Conservation (phyloP, 2,113 vertebrate species). For the Zingel zingel region DNA sequence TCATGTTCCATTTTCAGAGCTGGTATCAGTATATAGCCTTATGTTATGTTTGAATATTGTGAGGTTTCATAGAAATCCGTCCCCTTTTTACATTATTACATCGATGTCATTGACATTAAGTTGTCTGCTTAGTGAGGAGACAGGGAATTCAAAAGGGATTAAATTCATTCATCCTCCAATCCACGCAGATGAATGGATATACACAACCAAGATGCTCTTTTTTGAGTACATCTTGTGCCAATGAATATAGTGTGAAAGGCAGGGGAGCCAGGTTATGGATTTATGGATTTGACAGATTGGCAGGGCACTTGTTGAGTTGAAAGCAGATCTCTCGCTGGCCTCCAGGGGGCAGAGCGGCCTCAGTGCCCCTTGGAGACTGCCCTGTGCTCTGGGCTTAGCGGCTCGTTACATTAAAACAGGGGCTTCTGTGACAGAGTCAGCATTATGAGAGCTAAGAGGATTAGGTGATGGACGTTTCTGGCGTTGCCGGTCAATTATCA, state of each 20-base stretch:
- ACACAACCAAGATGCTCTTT: constrained; percentile 36
- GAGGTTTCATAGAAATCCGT: constrained; percentile 64
- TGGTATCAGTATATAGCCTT: constrained; percentile 55
- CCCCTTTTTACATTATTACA: constrained; percentile 69
- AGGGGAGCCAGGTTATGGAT: constrained; percentile 32
- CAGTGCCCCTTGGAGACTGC: constrained; percentile 22
- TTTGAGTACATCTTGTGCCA: constrained; percentile 21
- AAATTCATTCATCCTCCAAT: constrained; percentile 75
- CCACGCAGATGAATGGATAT: constrained; percentile 61
- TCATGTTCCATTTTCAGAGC: constrained; percentile 55
- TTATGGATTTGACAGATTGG: constrained; percentile 50
- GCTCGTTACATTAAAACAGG: constrained; percentile 84
- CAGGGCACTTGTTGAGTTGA: constrained; percentile 60
- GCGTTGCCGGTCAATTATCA: constrained; percentile 83
- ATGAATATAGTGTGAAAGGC: constrained; percentile 4
- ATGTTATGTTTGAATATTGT: constrained; percentile 63
- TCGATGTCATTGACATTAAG: constrained; percentile 75
- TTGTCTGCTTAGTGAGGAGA: constrained; percentile 76
- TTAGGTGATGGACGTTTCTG: constrained; percentile 86
- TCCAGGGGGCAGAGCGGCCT: constrained; percentile 73
- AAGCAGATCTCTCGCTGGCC: constrained; percentile 49
- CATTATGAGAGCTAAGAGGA: constrained; percentile 87
- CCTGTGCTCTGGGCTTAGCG: constrained; percentile 74
- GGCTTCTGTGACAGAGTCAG: constrained; percentile 85
- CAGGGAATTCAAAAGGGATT: constrained; percentile 71